Evolutionary conservation across 1,140 invertebrate species (phyloP), one percentile per base, ranked within the genome.

Genomic region (Anastrepha ludens): DNA sequence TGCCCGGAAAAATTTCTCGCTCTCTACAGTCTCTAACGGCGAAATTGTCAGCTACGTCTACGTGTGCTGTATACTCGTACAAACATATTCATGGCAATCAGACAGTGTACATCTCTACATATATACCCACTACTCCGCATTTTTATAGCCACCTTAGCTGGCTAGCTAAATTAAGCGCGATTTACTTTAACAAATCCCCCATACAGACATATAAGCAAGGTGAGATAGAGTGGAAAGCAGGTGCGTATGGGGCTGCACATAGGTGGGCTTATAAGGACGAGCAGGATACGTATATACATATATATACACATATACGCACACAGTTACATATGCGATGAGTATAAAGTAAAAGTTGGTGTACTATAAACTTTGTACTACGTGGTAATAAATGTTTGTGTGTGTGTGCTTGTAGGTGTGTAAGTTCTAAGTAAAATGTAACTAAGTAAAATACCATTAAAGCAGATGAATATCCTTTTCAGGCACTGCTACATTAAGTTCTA

Each of bases 91-190:
- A 74, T 74, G 44, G 9, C n/a, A 81, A 55, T 55, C 74, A 81
- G n/a, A 55, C 74, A 81, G 2, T 55, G 74, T 81, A 81, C 20
- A 9, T 20, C 6, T 55, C 7, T 55, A 29, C 47, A 44, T 15
- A 3, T 5, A 44, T 20, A 13, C 47, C 74, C 17, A 5, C 13
- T 74, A 39, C 67, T 17, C 13, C 67, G 13, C 67, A 11, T 74
- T 41, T 74, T 47, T 29, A 9, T 81, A 55, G 15, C 4, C 15
- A 81, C 74, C 47, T 55, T 81, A 81, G 74, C 74, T 29, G 47
- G 44, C 17, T 55, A 55, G 74, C 74, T 81, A 55, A 81, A 81
- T 81, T 29, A 81, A 81, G 74, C 55, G 74, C 44, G 50, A 50
- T 81, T 81, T 81, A 13, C 44, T 58, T 47, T 17, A 47, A 55